Percentiles rank a stretch among this genome's conserved stretches.
Conservation (phyloP, 2,113 vertebrate species). For the Lathamus discolor region DNA sequence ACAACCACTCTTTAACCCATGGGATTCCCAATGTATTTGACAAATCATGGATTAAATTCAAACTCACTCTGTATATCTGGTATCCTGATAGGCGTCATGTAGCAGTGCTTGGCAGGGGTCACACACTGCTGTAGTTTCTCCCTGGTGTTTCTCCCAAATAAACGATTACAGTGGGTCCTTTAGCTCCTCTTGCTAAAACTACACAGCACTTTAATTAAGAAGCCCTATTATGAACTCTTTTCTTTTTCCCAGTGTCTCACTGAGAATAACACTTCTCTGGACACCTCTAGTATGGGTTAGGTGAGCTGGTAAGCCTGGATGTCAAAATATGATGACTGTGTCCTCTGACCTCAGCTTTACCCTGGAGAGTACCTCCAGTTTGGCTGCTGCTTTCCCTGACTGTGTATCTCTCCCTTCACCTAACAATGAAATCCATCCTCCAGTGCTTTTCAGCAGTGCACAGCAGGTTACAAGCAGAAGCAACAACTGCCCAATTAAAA, state of each 20-base stretch:
- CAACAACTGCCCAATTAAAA: constrained; percentile 44
- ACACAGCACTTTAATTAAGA: background rate
- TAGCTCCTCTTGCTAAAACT: background rate
- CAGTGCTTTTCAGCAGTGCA: constrained; percentile 3
- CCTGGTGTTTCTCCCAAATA: background rate
- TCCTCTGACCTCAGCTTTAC: background rate
- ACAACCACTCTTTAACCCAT: background rate
- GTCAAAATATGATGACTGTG: background rate
- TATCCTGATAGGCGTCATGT: background rate
- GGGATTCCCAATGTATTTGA: background rate
- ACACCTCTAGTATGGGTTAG: background rate
- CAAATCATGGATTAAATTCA: background rate
- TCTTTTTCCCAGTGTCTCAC: background rate
- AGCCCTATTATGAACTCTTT: background rate
- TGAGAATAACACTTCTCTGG: background rate
- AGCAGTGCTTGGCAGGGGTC: background rate
- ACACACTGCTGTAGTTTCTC: background rate
- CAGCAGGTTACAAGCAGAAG: constrained; percentile 19
- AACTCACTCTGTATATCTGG: background rate
- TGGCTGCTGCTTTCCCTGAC: background rate
- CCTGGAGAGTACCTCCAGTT: background rate
- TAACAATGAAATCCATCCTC: constrained; percentile 25
- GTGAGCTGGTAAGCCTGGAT: background rate
- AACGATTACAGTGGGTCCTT: background rate
- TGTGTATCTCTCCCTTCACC: background rate